Conservation (phyloP, 53 echinoderm and acorn worm species). For the Luidia sarsii region DNA sequence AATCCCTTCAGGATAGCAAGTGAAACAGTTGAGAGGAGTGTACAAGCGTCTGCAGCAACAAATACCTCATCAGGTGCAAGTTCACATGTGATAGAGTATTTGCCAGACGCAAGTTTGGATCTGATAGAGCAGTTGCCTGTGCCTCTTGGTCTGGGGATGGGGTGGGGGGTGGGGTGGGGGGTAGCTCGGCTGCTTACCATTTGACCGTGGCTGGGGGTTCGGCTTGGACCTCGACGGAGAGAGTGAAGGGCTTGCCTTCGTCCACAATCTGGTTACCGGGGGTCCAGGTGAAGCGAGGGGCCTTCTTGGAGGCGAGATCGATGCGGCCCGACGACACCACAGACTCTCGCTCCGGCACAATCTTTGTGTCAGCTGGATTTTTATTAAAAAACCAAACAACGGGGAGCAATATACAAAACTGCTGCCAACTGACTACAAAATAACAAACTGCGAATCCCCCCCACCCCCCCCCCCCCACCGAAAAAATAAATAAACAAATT, state of each 20-base stretch:
- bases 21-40: no score
- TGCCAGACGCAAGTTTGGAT: no score
- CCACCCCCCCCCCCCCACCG: no score
- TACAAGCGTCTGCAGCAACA: no score
- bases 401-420: neutral
- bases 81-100: no score
- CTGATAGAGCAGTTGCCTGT: no score
- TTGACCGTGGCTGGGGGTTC: conserved; percentile 72
- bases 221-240: conserved; percentile 74
- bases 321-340: conserved; percentile 61
- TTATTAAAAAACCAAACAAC: neutral
- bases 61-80: no score
- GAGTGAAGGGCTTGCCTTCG: conserved; percentile 76
- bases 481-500: no score
- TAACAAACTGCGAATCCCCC: no score
- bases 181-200: conserved; percentile 66
- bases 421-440: no score
- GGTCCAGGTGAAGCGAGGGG: conserved; percentile 80
- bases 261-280: conserved; percentile 73
- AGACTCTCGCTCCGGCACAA: conserved; percentile 38
- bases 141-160: conserved; percentile 73
- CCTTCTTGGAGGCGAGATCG: conserved; percentile 61
- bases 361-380: conserved; percentile 22
- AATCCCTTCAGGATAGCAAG: no score
- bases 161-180: neutral